Percentiles rank a stretch among this genome's conserved stretches.
Evolutionary conservation across 2,797 vertebrate genomes (phyloP).

Genomic region (Pipistrellus pygmaeus): DNA sequence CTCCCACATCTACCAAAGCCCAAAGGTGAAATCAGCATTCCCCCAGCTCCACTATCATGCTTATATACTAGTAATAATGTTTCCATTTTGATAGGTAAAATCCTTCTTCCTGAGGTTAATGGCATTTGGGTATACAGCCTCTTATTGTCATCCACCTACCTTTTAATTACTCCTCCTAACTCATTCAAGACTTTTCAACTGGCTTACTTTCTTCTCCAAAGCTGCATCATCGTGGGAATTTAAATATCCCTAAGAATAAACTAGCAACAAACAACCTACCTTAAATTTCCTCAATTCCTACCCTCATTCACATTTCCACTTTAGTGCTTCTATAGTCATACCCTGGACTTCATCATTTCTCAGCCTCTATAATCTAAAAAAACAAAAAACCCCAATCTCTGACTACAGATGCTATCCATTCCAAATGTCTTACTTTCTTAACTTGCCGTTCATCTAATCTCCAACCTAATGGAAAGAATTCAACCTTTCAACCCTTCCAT

Average conservation of each 20-base stretch:
- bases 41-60: neutral
- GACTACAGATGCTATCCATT: neutral
- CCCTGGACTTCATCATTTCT: neutral
- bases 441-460: neutral
- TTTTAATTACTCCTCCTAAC: neutral
- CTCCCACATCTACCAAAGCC: neutral
- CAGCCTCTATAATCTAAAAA: neutral
- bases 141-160: neutral
- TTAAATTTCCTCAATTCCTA: neutral
- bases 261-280: neutral
- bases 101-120: neutral
- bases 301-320: neutral
- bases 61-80: neutral
- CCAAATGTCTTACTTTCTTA: neutral
- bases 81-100: neutral
- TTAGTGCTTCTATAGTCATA: neutral
- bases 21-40: neutral
- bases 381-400: neutral
- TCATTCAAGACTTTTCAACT: neutral
- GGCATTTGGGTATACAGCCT: neutral
- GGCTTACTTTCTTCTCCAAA: constrained; percentile 5
- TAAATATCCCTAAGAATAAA: neutral
- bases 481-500: neutral
- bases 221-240: neutral
- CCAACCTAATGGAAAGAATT: neutral